Evolutionary conservation across 92 coral and sea anemone genomes (phyloP), one percentile per base, ranked within the genome.

Genomic region (Porites rus): DNA sequence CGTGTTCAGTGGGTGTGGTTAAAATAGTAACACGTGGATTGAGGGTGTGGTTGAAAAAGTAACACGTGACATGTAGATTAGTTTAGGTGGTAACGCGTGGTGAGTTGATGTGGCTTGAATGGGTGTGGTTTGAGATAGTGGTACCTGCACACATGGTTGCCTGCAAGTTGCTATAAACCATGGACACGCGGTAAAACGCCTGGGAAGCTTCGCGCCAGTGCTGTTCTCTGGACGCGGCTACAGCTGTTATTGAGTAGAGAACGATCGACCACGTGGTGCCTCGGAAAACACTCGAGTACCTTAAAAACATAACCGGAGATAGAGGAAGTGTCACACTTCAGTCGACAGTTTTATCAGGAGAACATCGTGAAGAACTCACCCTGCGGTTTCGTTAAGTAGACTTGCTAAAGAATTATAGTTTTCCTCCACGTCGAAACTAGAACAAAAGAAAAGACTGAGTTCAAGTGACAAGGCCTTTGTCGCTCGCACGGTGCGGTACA

Each of bases 151-250:
- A 90, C 46, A 71, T 66, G 19, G 96, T 80, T 14, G 83, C 90
- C 85, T 94, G 96, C 19, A 94, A 82, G 19, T 93, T 92, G 63
- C 96, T 94, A 76, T 94, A 94, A 60, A 94, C 98, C 76, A 92
- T 91, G 28, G 98, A 94, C 72, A 88, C 90, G 50, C 98, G 95
- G 69, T 94, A 94, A 79, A 94, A 93, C 14, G 98, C 98, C 74
- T 94, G 98, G 50, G 96, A 94, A 6, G 98, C 98, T 38, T 94
- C 94, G 21, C 94, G 88, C 98, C 98, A 94, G 65, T 83, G 95
- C 81, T 93, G 96, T 75, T 94, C 98, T 14, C 98, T 94, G 50
- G 91, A 88, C 19, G 96, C 96, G 50, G 96, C 96, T 13, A 93
- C 93, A 7, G 98, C 96, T 59, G 92, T 74, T 53, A 94, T 77